Evolutionary conservation across 1,140 invertebrate genomes (phyloP).

Genomic region (Bombyx mandarina): DNA sequence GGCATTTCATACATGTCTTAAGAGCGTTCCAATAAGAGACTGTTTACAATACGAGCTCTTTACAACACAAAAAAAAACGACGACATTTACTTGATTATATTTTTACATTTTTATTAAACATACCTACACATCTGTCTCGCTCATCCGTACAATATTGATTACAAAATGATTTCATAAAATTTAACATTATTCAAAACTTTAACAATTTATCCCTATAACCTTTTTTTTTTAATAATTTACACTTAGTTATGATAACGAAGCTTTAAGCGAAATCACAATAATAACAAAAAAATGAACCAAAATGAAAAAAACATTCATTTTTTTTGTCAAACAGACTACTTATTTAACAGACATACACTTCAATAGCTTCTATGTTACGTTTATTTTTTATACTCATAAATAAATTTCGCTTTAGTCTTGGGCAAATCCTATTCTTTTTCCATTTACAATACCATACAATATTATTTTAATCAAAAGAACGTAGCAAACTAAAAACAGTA

Average conservation of each 20-base stretch:
- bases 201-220: constrained; percentile 28
- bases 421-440: no score
- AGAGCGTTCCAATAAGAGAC: constrained; percentile 26
- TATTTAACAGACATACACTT: no score
- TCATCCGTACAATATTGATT: constrained; percentile 18
- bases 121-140: constrained; percentile 12
- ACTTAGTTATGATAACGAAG: constrained; percentile 16
- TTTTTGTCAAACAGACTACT: no score
- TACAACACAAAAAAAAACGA: constrained; percentile 8
- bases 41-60: constrained; percentile 11
- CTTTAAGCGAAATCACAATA: constrained; percentile 4
- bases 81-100: constrained; percentile 4
- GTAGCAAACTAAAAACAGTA: no score
- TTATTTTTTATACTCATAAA: no score
- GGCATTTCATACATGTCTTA: constrained; percentile 38
- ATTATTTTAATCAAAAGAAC: no score
- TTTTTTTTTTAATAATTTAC: constrained; percentile 22
- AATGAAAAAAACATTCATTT: no score
- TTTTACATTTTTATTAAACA: constrained; percentile 9
- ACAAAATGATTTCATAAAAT: constrained; percentile 32
- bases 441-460: no score
- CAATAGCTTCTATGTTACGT: no score
- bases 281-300: neutral
- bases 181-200: constrained; percentile 32
- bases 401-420: no score